Evolutionary conservation across 2,797 vertebrate species (phyloP).

Genomic region (Harpagifer antarcticus): DNA sequence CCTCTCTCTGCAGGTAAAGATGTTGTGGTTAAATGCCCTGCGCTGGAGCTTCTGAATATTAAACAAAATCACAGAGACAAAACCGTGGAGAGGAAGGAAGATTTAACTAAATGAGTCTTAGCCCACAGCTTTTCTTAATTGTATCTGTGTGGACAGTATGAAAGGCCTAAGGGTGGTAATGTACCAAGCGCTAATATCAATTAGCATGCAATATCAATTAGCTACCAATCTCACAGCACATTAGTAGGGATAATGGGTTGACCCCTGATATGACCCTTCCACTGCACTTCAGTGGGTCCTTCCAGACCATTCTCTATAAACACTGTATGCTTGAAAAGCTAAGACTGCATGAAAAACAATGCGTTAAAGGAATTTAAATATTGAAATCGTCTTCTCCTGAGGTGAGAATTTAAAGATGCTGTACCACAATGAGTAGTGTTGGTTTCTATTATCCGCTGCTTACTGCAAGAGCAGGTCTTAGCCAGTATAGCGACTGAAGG

Average conservation of each 20-base stretch:
- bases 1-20: conserved; percentile 16
- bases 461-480: conserved; percentile 55
- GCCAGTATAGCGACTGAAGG: conserved; percentile 70
- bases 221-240: conserved; percentile 86
- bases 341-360: conserved; percentile 52
- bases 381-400: conserved; percentile 54
- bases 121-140: conserved; percentile 54
- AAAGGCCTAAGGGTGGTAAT: conserved; percentile 55
- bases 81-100: conserved; percentile 56
- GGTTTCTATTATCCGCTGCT: conserved; percentile 58
- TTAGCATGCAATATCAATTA: conserved; percentile 87
- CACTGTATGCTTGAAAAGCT: conserved; percentile 43
- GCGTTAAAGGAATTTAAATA: conserved; percentile 51
- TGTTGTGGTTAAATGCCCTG: conserved; percentile 15
- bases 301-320: conserved; percentile 53
- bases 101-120: conserved; percentile 70
- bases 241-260: conserved; percentile 84
- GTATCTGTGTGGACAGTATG: conserved; percentile 59
- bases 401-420: conserved; percentile 55
- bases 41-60: conserved; percentile 28
- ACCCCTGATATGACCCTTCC: conserved; percentile 70
- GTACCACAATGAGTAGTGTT: conserved; percentile 54
- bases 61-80: conserved; percentile 65
- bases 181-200: conserved; percentile 75
- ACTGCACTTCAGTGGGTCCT: conserved; percentile 65